Evolutionary conservation across 2,113 vertebrate species (phyloP).

Genomic region (Perca fluviatilis): DNA sequence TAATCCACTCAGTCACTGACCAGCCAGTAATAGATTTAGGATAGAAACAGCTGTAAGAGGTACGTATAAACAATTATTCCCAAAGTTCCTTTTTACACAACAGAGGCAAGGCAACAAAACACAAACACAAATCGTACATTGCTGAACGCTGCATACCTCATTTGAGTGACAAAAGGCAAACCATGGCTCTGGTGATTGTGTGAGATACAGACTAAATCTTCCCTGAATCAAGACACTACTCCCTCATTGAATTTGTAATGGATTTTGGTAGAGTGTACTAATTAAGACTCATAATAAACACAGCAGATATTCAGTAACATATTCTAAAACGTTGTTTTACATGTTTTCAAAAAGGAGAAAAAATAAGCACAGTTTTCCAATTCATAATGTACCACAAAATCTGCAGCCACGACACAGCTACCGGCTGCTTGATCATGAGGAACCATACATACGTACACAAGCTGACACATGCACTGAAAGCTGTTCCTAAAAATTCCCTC

Average conservation of each 20-base stretch:
- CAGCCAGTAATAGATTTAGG: constrained; percentile 9
- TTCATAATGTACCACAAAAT: constrained; percentile 8
- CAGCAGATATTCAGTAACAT: constrained; percentile 22
- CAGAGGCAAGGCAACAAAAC: constrained; percentile 55
- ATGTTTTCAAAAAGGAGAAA: constrained; percentile 14
- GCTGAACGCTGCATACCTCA: constrained; percentile 43
- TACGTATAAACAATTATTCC: constrained; percentile 44
- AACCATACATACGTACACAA: not conserved
- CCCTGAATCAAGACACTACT: constrained; percentile 62
- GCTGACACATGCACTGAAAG: constrained; percentile 20
- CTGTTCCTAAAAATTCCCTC: constrained; percentile 2
- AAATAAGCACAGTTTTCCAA: constrained; percentile 7
- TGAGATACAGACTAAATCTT: constrained; percentile 52
- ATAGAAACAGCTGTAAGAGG: constrained; percentile 55
- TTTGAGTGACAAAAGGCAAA: constrained; percentile 59
- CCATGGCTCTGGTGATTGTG: constrained; percentile 41
- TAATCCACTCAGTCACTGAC: constrained; percentile 25
- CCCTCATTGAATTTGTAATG: constrained; percentile 29
- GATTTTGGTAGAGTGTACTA: constrained; percentile 18
- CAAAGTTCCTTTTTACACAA: constrained; percentile 47
- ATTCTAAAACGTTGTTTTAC: not conserved
- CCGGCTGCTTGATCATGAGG: constrained; percentile 15
- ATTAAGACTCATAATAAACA: constrained; percentile 12
- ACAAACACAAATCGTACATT: constrained; percentile 38
- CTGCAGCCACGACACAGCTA: constrained; percentile 15